Evolutionary conservation across 2,113 vertebrate genomes (phyloP).

Genomic region (Nycticorax nycticorax): DNA sequence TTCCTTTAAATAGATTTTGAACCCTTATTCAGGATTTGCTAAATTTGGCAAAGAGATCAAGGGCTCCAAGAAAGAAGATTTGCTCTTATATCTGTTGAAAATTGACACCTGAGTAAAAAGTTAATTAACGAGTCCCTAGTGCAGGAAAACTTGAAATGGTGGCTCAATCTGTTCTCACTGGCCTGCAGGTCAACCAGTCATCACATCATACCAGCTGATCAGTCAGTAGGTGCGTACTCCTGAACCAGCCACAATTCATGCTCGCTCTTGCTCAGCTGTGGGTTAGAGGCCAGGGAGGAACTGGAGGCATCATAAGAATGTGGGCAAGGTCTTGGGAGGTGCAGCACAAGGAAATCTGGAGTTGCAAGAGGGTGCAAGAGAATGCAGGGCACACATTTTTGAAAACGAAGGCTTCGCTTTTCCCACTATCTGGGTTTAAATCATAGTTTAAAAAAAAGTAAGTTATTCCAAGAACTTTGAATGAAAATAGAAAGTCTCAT

Average conservation of each 20-base stretch:
- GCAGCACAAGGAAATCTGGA: neutral
- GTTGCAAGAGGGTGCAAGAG: neutral
- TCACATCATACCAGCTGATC: neutral
- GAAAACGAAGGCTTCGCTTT: neutral
- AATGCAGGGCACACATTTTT: neutral
- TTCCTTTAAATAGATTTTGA: neutral
- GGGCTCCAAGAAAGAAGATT: neutral
- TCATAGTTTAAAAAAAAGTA: neutral
- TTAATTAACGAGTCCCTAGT: neutral
- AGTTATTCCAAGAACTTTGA: neutral
- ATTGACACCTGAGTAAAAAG: neutral
- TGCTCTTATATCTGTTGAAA: neutral
- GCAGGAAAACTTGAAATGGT: neutral
- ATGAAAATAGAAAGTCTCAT: constrained; percentile 7
- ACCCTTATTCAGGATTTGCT: neutral
- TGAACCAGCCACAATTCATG: neutral
- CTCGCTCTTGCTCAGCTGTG: neutral
- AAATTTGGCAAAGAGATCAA: neutral
- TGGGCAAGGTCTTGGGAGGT: neutral
- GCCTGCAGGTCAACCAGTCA: neutral
- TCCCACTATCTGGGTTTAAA: neutral
- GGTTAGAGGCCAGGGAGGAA: neutral
- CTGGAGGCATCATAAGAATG: neutral
- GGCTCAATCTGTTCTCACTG: neutral
- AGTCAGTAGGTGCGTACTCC: neutral